phyloP scores from a whole-genome alignment of 2,888 invertebrate genomes.

The Escarpia spicata region DNA sequence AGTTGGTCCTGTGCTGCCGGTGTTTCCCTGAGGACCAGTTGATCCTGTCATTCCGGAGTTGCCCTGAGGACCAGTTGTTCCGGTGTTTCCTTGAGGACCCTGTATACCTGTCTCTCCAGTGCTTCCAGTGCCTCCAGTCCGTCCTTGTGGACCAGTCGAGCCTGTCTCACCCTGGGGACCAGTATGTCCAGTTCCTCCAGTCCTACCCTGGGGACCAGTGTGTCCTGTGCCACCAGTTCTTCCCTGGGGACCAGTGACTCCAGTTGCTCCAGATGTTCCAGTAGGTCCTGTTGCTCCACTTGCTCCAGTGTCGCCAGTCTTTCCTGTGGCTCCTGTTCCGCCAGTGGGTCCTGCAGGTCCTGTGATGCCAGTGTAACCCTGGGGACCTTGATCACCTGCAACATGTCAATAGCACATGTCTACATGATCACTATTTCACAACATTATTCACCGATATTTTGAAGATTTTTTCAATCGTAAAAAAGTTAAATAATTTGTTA shows the following conservation, averaged over 20 bases:
- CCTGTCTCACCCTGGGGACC: constrained; percentile 7
- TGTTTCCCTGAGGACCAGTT: background rate
- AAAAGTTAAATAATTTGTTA: no score
- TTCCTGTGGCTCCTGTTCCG: constrained; percentile 13
- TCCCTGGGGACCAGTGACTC: constrained; percentile 17
- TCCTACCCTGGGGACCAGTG: background rate
- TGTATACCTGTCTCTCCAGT: background rate
- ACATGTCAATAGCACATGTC: background rate
- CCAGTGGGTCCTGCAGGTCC: background rate
- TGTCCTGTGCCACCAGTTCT: constrained; percentile 2
- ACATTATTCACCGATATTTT: background rate
- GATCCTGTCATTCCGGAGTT: constrained; percentile 17
- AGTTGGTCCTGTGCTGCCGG: constrained; percentile 7
- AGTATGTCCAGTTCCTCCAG: background rate
- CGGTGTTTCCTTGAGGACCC: background rate
- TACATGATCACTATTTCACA: no score
- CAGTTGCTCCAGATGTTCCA: background rate
- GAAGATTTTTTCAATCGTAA: background rate
- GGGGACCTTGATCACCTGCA: background rate
- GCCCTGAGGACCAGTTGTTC: constrained; percentile 6
- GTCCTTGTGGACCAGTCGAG: background rate
- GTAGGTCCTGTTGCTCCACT: constrained; percentile 19
- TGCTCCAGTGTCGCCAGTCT: background rate
- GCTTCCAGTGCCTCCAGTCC: constrained; percentile 18
- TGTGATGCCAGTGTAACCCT: background rate